Evolutionary conservation across 1,140 invertebrate genomes (phyloP), one percentile per base, ranked within the genome.

Genomic region (Yoshiicerus persimilis): DNA sequence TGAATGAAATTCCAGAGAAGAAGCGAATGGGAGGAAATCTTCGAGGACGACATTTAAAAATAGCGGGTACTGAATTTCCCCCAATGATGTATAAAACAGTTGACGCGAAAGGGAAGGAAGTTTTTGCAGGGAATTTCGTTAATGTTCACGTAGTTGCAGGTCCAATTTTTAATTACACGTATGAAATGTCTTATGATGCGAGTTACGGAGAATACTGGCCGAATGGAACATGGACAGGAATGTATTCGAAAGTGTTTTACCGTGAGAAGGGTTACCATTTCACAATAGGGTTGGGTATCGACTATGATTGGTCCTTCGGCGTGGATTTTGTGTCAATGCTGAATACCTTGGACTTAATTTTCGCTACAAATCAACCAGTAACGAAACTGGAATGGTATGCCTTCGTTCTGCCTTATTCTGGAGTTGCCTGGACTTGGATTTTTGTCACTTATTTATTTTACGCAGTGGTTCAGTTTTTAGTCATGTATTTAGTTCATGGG

Each of bases 201-300:
- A 86, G 64, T 36, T 86, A 86, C 25, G 85, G 47, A n/a, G 56
- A 86, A 23, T 38, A n/a, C n/a, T 70, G 62, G 47, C 85, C 85
- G 0, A 86, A 86, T 27, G 62, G 62, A 13, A 64, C 56, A 0
- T 86, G 62, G 56, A 66, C 85, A 1, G 85, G 85, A 25, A 86
- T 86, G 85, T 86, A 84, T 9, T 84, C 32, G 0, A 56, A 41
- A 27, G 83, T 84, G 16, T 70, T 36, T 86, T 86, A 70, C 32
- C 56, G 27, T 30, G 56, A 86, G 10, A 11, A 86, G 27, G 85
- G 47, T 11, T 64, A 36, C 11, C 56, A 86, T 25, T 27, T 32
- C 2, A 38, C 56, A 10, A 34, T 86, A 27, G 36, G 32, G 0
- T 25, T 86, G 47, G 62, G 47, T 5, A 25, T 47, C 25, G 85